Base-by-base conservation (phyloP, 2,113 vertebrate genomes). In the Delphinapterus leucas region DNA sequence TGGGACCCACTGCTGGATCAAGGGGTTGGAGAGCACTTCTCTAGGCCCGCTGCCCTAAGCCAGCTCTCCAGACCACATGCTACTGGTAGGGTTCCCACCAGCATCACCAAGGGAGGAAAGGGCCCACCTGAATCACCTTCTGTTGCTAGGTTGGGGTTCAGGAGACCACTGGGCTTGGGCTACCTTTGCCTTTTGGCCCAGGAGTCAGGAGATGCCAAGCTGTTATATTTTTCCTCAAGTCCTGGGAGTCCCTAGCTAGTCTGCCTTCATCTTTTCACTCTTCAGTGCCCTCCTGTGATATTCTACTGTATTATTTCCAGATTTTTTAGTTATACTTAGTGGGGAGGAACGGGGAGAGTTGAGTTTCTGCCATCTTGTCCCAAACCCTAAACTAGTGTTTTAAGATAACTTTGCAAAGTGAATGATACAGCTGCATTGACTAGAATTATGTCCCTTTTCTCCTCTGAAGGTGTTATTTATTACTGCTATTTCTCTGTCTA, bases 361-460 rank as follows among this genome's bases (percentile, higher is more conserved):
- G 17, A 83, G 5, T 88, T 94, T 97, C 49, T 96, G 23, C 28
- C 11, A 65, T 80, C 21, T 95, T 84, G 41, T 81, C 44, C 80
- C 41, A 94, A 93, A 95, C 21, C 25, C 23, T 92, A 74, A 93
- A 31, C 77, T 91, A 74, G 14, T 85, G 7, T 91, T 90, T 97
- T 87, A 88, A 93, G 25, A 25, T 81, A 80, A 80, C 26, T 90
- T 88, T 92, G n/a, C 20, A 88, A 61, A 91, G 17, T 70, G 21
- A 85, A 25, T 81, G 67, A 41, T 96, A 79, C 41, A 85, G 25
- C 33, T 38, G 38, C 18, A 60, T 70, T 91, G 92, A 60, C 47
- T 89, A 93, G 36, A 83, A 88, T 90, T 88, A n/a, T 89, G 11
- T 91, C 38, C 26, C 38, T 93, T 83, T 91, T 88, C 63, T 88